Conservation (phyloP, 2,888 invertebrate species). For the Clepsis dumicolana region DNA sequence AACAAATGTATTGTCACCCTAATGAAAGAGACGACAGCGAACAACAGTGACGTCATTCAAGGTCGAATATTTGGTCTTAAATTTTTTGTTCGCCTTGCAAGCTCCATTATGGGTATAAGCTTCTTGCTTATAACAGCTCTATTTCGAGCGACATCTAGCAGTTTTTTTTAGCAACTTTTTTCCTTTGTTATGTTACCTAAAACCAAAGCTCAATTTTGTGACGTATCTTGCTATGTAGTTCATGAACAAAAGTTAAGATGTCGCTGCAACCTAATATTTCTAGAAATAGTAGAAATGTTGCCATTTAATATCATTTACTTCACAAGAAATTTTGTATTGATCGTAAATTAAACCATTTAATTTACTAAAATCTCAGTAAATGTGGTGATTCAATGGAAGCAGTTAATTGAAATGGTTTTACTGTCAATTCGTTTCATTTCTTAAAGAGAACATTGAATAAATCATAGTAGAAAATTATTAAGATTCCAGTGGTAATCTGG, state of each 20-base stretch:
- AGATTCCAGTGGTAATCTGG: conserved; percentile 5
- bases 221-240: not conserved
- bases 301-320: not conserved
- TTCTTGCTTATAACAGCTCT: too few species aligned
- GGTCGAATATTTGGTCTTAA: too few species aligned
- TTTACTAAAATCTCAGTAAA: not conserved
- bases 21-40: too few species aligned
- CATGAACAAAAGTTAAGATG: not conserved
- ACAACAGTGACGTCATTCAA: too few species aligned
- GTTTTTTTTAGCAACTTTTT: too few species aligned
- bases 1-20: too few species aligned
- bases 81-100: too few species aligned
- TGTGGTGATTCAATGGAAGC: not conserved
- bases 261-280: not conserved
- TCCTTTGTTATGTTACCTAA: too few species aligned
- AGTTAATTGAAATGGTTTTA: not conserved
- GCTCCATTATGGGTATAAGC: too few species aligned
- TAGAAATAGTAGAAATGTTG: conserved; percentile 11
- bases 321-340: not conserved
- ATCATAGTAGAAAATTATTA: conserved; percentile 13
- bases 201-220: not conserved
- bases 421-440: not conserved
- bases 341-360: not conserved
- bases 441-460: not conserved
- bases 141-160: too few species aligned